These are phyloP conservation scores for Oophaga sylvatica DNA, from an alignment of 2,797 vertebrate species.

Conservation along the genomic window DNA sequence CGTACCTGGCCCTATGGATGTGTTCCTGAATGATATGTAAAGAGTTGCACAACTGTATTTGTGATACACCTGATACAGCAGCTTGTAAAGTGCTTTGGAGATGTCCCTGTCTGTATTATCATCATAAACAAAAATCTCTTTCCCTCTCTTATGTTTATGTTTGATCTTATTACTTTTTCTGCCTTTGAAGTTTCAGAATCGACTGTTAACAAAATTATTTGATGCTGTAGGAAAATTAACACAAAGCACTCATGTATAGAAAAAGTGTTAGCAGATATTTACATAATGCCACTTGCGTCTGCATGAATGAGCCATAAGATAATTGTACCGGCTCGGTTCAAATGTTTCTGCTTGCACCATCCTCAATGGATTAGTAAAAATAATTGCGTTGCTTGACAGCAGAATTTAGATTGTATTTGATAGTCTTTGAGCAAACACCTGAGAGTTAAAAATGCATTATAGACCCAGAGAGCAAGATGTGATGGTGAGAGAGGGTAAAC, in stretches of 20 bases:
- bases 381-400: slow-evolving; percentile 69
- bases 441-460: slow-evolving; percentile 71
- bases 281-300: slow-evolving; percentile 66
- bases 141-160: slow-evolving; percentile 41
- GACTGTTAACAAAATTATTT: slow-evolving; percentile 66
- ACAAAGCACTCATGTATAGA: slow-evolving; percentile 64
- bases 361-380: slow-evolving; percentile 72
- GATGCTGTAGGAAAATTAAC: slow-evolving; percentile 66
- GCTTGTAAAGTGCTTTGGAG: not conserved
- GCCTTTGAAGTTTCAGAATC: slow-evolving; percentile 48
- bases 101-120: not conserved
- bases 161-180: slow-evolving; percentile 61
- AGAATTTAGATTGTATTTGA: slow-evolving; percentile 71
- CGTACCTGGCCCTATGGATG: too few species aligned
- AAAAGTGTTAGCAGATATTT: slow-evolving; percentile 69
- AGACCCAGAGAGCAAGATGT: slow-evolving; percentile 51
- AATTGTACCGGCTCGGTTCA: slow-evolving; percentile 67
- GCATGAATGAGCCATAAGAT: slow-evolving; percentile 66
- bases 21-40: too few species aligned
- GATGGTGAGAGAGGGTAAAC: slow-evolving; percentile 64
- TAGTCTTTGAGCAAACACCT: slow-evolving; percentile 69
- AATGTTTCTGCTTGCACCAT: slow-evolving; percentile 66
- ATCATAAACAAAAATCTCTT: not conserved
- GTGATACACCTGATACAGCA: not conserved
- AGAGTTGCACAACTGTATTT: not conserved